A percentile compares a stretch with the other conserved stretches of the same genome.
Evolutionary conservation across 2,888 invertebrate genomes (phyloP).

Genomic region (Polymixis flavicincta): DNA sequence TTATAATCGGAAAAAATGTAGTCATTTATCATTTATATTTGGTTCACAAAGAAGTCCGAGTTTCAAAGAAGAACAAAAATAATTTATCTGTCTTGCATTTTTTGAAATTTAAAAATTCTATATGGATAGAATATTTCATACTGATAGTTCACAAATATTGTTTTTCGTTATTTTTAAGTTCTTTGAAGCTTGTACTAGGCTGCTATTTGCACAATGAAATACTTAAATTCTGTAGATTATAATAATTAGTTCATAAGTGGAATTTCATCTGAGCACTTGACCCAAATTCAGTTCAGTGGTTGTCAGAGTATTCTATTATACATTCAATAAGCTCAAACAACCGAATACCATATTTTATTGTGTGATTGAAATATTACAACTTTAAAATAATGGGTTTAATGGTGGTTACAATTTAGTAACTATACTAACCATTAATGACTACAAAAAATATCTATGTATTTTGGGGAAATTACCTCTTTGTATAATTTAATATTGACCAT

Average conservation of each 20-base stretch:
- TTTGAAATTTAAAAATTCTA: neutral
- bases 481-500: neutral
- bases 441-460: neutral
- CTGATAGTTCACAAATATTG: neutral
- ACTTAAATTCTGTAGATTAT: neutral
- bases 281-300: constrained; percentile 38
- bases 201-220: neutral
- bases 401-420: neutral
- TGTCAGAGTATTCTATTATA: constrained; percentile 14
- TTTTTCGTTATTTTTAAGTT: neutral
- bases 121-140: neutral
- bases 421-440: neutral
- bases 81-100: neutral
- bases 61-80: neutral
- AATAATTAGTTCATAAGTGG: constrained; percentile 2
- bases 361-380: neutral
- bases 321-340: neutral
- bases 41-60: neutral
- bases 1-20: too few relatives aligned
- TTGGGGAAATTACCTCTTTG: neutral
- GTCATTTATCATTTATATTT: neutral
- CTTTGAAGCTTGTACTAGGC: neutral
- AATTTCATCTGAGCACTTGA: constrained; percentile 39
- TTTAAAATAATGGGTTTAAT: neutral
- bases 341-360: neutral